Percentiles rank a stretch among this genome's conserved stretches.
Evolutionary conservation across 2,797 vertebrate genomes (phyloP).

Genomic region (Pseudotriccus pelzelni): DNA sequence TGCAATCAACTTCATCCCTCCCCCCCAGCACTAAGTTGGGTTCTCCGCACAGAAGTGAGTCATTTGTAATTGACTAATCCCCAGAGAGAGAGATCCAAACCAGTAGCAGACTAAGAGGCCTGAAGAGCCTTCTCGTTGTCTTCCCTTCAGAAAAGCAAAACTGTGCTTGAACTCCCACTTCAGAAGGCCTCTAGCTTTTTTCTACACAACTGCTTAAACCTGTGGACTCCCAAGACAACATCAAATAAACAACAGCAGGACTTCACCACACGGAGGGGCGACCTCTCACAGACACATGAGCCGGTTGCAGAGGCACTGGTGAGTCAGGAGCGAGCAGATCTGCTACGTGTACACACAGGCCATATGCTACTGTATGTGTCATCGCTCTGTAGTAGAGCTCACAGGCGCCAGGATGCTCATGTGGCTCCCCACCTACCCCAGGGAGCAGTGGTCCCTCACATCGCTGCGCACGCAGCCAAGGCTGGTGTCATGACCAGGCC

Average conservation of each 20-base stretch:
- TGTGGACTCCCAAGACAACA: not conserved
- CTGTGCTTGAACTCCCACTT: not conserved
- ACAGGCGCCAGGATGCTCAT: not conserved
- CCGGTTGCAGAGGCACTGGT: not conserved
- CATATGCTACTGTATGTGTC: not conserved
- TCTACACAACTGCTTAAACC: not conserved
- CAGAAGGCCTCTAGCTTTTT: not conserved
- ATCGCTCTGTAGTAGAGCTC: not conserved
- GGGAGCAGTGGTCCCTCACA: not conserved
- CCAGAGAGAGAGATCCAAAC: not conserved
- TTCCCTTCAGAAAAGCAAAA: not conserved
- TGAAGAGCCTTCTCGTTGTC: not conserved
- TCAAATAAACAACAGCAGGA: not conserved
- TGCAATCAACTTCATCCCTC: not conserved
- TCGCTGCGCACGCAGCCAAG: rapidly evolving
- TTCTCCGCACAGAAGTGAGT: slow-evolving; percentile 7
- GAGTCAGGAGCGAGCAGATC: not conserved
- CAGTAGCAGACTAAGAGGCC: not conserved
- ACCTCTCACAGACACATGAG: not conserved
- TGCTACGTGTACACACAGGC: rapidly evolving
- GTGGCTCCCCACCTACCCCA: rapidly evolving
- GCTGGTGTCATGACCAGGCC: not conserved
- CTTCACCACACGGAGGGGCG: rapidly evolving
- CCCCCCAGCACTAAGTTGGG: not conserved
- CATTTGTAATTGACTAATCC: not conserved